Evolutionary conservation across 2,888 invertebrate species (phyloP), one percentile per base, ranked within the genome.

Genomic region (Cistogaster globosa): DNA sequence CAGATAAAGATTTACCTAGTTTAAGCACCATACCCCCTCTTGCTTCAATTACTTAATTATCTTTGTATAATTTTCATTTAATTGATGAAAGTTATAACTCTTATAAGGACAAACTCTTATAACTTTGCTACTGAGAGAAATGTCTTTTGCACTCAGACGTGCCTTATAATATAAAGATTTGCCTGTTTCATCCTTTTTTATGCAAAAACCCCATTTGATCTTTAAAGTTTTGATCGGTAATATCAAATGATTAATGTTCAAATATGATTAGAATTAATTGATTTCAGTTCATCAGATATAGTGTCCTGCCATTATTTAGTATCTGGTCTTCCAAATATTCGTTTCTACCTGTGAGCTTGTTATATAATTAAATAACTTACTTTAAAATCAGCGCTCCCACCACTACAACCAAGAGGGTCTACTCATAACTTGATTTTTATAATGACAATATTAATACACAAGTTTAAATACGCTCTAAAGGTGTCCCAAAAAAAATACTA

Each of bases 141-240:
- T 26, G 71, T 71, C 12, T 36, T 72, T 72, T n/a, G 48, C 60
- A 1, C 60, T 48, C 7, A 72, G 69, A 16, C 57, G 53, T 11
- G 74, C 74, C 51, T 80, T 81, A 18, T 81, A 74, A 20, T 51
- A 32, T 42, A 42, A 16, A n/a, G 63, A 22, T 6, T 55, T 75
- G 32, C 81, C 55, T 55, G 32, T 14, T 20, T 68, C 68, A 62
- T 69, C 18, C 7, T 75, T 55, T 69, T 82, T 69, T 14, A 82
- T 36, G n/a, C 62, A 38, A 63, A 82, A 82, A 16, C 32, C 69
- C 69, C 68, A 62, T 57, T 76, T 71, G 82, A 71, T 38, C 60
- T 76, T 42, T 69, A 38, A 18, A 57, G 26, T 42, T 71, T 76
- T 76, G 20, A 18, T 42, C 51, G 51, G 16, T 16, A 8, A 20